Evolutionary conservation across 1,140 invertebrate genomes (phyloP), one percentile per base, ranked within the genome.

Genomic region (Drosophila fuyamai): DNA sequence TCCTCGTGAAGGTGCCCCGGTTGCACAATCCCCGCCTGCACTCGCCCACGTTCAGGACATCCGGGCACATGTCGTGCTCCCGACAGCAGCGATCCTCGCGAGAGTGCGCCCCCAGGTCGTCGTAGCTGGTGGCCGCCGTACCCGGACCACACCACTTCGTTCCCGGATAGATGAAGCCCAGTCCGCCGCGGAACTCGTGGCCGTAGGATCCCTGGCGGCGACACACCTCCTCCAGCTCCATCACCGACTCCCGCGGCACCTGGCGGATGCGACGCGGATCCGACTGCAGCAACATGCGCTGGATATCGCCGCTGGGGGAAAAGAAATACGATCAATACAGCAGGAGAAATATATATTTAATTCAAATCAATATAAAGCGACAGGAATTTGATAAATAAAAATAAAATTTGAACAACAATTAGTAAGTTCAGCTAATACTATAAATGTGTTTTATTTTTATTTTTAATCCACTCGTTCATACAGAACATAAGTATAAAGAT

Each of bases 111-210:
- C 96, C 96, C 23, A 97, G 90, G 41, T 97, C 96, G 32, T 94
- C 93, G 81, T 95, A 95, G 54, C 94, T 93, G 0, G 76, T 77
- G 0, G 96, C 95, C 10, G 93, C 91, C 65, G 94, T 95, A 1
- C 92, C 95, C 4, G 95, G 95, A 9, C 96, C 96, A 76, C 95
- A 96, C 96, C 96, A 96, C 81, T 96, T 95, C 0, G 96, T 96
- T 0, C 95, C 96, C 71, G 94, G 93, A 77, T 94, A 94, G 36
- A 94, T 91, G 61, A 93, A 93, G 41, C 92, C 92, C 7, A 92
- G 58, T 0, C 91, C 92, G 32, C 93, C 93, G 59, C 94, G 92
- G 56, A 85, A 89, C 83, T 91, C 88, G 5, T 76, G 74, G 0
- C 90, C 91, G 51, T 91, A 91, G 14, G 90, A 91, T 32, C 91